Evolutionary conservation across 2,797 vertebrate species (phyloP), one percentile per base, ranked within the genome.

Genomic region (Mycteria americana): DNA sequence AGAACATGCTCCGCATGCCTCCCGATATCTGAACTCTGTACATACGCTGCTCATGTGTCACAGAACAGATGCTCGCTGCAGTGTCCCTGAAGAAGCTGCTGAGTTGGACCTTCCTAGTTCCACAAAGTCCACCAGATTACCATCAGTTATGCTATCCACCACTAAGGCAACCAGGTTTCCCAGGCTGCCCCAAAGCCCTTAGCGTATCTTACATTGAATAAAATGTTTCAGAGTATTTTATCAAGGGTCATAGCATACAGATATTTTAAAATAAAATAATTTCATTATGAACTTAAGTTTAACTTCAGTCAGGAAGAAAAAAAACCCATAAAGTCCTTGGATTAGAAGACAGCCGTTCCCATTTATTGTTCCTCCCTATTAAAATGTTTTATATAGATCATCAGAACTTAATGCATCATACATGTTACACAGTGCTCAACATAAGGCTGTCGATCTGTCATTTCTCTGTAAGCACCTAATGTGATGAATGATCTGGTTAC

Each of bases 401-500:
- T 80, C 88, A 89, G 85, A 89, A 89, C 76, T 93, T 79, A 94
- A 89, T 69, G 89, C 76, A 72, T 51, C 13, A 59, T 59, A 41
- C 72, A 46, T 11, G 43, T 89, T 93, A 90, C 73, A 76, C 48
- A 69, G 82, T 1, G 5, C 43, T 84, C 63, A 92, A 59, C 79
- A 76, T 73, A 94, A 96, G 89, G 87, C 92, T 89, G 91, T 28
- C 6, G 57, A 91, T 83, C 75, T 95, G 88, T 89, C 92, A 88
- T 72, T 90, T 88, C 95, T 91, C 88, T 78, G 56, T 57, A 68
- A 65, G 84, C 6, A 14, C 65, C 91, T 91, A 53, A 84, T 33
- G 53, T 93, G 83, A 95, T 68, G 88, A 76, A 97, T n/a, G 89
- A 89, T 64, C 85, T 56, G 87, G 86, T 95, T 94, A 80, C 54